Conservation (phyloP, 2,113 vertebrate species). For the Salvelinus sp. region DNA sequence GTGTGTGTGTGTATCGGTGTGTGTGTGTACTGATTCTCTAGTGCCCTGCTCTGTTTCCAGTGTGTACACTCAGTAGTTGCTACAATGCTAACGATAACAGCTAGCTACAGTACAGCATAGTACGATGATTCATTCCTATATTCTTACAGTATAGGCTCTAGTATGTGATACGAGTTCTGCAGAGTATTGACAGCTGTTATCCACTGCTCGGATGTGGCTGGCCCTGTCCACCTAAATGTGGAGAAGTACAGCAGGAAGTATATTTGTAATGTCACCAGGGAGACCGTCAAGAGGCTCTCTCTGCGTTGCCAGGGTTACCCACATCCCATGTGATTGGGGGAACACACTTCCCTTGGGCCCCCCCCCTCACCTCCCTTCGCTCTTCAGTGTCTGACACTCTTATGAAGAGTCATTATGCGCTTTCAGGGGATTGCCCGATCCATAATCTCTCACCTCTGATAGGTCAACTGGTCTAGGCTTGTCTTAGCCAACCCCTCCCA, state of each 20-base stretch:
- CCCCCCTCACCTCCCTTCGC: neutral
- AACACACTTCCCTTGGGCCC: neutral
- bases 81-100: neutral
- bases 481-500: slow-evolving; percentile 35
- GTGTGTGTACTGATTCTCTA: slow-evolving; percentile 12
- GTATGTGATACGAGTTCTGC: neutral
- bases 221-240: slow-evolving; percentile 1
- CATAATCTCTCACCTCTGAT: neutral
- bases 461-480: neutral
- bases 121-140: too few relatives aligned
- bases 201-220: neutral
- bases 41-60: neutral
- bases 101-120: neutral
- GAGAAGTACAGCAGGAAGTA: neutral
- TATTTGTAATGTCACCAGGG: slow-evolving; percentile 38
- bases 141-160: neutral
- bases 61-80: neutral
- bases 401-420: too few relatives aligned
- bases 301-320: slow-evolving; percentile 25
- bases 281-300: slow-evolving; percentile 13
- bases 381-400: neutral
- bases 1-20: neutral
- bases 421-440: neutral
- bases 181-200: slow-evolving; percentile 25
- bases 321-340: neutral